Evolutionary conservation across 1,140 invertebrate genomes (phyloP), one percentile per base, ranked within the genome.

Genomic region (Pteromalus puparum): DNA sequence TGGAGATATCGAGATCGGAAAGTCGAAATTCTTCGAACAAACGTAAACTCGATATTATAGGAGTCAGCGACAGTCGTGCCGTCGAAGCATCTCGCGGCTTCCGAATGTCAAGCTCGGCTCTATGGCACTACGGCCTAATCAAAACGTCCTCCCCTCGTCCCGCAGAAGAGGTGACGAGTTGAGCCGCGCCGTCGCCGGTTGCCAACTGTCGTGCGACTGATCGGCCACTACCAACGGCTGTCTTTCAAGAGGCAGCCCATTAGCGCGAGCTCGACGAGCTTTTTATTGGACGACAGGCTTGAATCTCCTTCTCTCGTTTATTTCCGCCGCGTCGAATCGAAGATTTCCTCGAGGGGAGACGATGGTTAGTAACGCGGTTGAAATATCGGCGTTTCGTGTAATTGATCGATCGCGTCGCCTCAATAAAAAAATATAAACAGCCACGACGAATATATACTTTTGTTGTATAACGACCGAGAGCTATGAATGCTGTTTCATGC

Each of bases 191-290:
- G 38, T 67, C 38, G 67, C n/a, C 10, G 61, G 67, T 26, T 75
- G n/a, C 72, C 81, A 82, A 75, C 48, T 42, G 72, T 74, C 72
- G 70, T 5, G 12, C 70, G 53, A 28, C 46, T 74, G 80, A 81
- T 81, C 61, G 46, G 28, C 46, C 34, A 9, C 24, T 6, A 13
- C 21, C 18, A 12, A 1, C 67, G n/a, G 0, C 61, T 48, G 26
- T 61, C 46, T 73, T 26, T 34, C 15, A n/a, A 61, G 18, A n/a
- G 53, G 18, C 21, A 21, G 53, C 70, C 80, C 68, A 81, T 81
- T 74, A 61, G 80, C 46, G 68, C 10, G n/a, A 61, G 80, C 26
- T 82, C 81, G 18, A 61, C 53, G 81, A 74, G 72, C 53, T 75
- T 65, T 82, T 82, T 65, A 82, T 75, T 75, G 53, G 21, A 21